These are phyloP conservation scores for Sycophila texana DNA, from an alignment of 2,888 invertebrate genomes.

Conservation along the genomic window DNA sequence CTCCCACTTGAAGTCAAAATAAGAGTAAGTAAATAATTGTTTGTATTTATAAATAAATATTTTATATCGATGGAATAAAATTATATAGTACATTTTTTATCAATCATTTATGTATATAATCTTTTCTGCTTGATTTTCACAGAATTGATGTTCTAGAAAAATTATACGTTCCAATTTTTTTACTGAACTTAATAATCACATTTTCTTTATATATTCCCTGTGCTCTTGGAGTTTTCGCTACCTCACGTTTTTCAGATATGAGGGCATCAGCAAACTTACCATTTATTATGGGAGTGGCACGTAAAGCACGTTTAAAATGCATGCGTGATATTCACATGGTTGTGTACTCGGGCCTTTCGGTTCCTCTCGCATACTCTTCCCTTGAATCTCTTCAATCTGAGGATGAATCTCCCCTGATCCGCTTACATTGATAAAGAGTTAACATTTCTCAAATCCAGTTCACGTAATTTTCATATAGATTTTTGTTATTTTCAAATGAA, in stretches of 20 bases:
- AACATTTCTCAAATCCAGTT: background rate
- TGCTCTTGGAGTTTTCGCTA: background rate
- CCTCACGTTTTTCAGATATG: background rate
- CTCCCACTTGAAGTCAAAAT: too few relatives aligned
- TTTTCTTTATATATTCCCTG: too few relatives aligned
- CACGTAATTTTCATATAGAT: too few relatives aligned
- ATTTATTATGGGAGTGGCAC: conserved; percentile 4
- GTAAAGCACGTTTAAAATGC: conserved; percentile 14
- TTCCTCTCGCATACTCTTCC: background rate
- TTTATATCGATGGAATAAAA: too few relatives aligned
- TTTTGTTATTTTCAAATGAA: too few relatives aligned
- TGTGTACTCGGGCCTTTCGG: background rate
- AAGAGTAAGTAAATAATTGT: too few relatives aligned
- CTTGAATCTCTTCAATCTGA: background rate
- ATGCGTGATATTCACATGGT: background rate
- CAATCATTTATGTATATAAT: too few relatives aligned
- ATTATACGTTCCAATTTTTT: background rate
- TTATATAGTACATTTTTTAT: too few relatives aligned
- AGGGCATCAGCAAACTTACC: background rate
- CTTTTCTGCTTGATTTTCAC: too few relatives aligned
- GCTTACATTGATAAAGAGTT: background rate
- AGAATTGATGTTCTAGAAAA: background rate
- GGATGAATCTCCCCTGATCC: background rate
- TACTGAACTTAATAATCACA: background rate
- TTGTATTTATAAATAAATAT: too few relatives aligned